A percentile compares a stretch with the other conserved stretches of the same genome.
Evolutionary conservation across 2,888 invertebrate genomes (phyloP).

Genomic region (Scotopteryx bipunctaria): DNA sequence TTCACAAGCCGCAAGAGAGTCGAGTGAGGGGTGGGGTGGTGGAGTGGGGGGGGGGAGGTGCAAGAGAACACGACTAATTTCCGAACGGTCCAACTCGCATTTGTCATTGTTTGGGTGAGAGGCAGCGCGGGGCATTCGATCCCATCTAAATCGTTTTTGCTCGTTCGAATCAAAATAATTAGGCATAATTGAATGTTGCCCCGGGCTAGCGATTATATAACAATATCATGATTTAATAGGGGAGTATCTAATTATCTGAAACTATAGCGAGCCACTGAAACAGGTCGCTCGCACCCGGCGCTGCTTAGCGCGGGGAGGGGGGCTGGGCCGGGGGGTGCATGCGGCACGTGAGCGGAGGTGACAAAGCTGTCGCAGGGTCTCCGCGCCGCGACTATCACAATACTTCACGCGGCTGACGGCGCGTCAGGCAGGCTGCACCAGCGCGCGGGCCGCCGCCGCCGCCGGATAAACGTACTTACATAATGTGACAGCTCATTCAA

Average conservation of each 20-base stretch:
- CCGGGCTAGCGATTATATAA: not conserved
- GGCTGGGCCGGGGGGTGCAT: too few species aligned
- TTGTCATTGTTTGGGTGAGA: conserved; percentile 30
- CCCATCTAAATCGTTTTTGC: conserved; percentile 7
- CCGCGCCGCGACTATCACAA: conserved; percentile 11
- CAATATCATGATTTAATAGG: not conserved
- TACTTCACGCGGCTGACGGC: conserved; percentile 13
- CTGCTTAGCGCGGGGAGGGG: not conserved
- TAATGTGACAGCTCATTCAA: conserved; percentile 2
- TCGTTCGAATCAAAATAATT: not conserved
- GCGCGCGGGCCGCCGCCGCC: conserved; percentile 4
- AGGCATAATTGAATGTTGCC: not conserved
- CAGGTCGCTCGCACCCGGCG: not conserved
- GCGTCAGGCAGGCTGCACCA: conserved; percentile 12
- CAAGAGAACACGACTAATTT: conserved; percentile 27
- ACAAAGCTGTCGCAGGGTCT: not conserved
- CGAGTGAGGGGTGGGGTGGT: not conserved
- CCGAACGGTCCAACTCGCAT: conserved; percentile 32
- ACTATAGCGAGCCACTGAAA: not conserved
- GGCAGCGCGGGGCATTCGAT: conserved; percentile 7
- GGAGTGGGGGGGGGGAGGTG: conserved; percentile 1
- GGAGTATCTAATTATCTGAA: conserved; percentile 1
- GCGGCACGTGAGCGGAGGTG: not conserved
- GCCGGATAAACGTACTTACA: conserved; percentile 9
- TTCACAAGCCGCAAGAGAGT: not conserved